Evolutionary conservation across 2,888 invertebrate species (phyloP).

Genomic region (Agriopis aurantiaria): DNA sequence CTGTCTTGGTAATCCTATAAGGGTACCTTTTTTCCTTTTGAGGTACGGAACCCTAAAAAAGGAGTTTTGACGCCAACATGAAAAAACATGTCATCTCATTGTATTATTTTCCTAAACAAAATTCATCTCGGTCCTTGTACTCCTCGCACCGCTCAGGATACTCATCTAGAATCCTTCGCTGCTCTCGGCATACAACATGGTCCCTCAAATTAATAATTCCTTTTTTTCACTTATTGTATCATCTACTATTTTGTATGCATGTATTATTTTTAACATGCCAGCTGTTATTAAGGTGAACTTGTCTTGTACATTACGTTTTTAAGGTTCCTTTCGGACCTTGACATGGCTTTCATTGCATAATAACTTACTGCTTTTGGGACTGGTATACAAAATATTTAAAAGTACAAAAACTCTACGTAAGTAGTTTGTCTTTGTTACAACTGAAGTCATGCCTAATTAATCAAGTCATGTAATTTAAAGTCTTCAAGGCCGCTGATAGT

Average conservation of each 20-base stretch:
- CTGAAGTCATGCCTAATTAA: neutral
- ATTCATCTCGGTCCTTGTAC: no score
- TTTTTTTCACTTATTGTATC: neutral
- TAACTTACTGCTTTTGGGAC: constrained; percentile 3
- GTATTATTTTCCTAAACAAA: no score
- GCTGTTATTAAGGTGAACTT: constrained; percentile 20
- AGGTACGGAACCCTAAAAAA: no score
- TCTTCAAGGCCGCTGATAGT: constrained; percentile 12
- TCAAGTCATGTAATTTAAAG: constrained; percentile 5
- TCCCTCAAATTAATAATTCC: no score
- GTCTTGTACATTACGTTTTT: constrained; percentile 20
- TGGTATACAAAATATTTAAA: neutral
- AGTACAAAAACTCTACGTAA: neutral
- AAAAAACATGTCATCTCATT: no score
- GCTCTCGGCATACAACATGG: no score
- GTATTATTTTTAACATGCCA: neutral
- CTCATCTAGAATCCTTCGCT: neutral
- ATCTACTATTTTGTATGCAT: neutral
- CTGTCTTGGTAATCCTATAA: no score
- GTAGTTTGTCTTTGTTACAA: neutral
- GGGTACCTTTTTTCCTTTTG: no score
- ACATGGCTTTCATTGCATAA: constrained; percentile 23
- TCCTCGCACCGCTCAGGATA: no score
- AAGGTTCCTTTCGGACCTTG: constrained; percentile 27
- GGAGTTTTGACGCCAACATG: no score